phyloP scores from a whole-genome alignment of 2,113 vertebrate genomes.

The Sturnus vulgaris region DNA sequence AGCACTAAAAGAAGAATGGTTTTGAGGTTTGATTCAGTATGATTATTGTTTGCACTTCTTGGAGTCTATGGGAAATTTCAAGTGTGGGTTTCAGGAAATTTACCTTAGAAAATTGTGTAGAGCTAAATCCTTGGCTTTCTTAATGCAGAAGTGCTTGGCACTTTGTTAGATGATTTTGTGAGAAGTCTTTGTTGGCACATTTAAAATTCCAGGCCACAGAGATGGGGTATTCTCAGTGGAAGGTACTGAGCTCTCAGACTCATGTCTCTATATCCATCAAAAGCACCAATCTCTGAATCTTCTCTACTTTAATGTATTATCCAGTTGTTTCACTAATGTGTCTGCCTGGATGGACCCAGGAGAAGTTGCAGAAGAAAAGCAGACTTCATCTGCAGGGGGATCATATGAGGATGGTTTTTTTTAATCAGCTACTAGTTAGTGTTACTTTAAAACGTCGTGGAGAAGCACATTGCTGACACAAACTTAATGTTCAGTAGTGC shows the following conservation, averaged over 20 bases:
- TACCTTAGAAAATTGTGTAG: background rate
- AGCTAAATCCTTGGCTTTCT: background rate
- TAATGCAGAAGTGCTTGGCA: background rate
- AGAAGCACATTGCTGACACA: background rate
- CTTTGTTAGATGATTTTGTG: background rate
- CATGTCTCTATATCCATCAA: background rate
- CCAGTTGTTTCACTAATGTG: background rate
- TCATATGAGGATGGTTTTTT: background rate
- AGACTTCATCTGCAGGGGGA: background rate
- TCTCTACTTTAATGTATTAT: background rate
- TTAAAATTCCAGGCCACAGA: background rate
- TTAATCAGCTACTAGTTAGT: background rate
- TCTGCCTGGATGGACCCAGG: background rate
- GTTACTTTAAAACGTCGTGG: background rate
- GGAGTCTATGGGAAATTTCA: background rate
- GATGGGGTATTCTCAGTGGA: background rate
- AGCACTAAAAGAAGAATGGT: background rate
- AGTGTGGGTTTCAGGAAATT: background rate
- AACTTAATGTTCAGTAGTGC: background rate
- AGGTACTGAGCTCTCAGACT: background rate
- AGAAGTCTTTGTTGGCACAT: background rate
- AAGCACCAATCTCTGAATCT: background rate
- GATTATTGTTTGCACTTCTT: conserved; percentile 10
- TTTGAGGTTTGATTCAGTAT: background rate
- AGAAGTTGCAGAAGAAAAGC: background rate